A percentile compares a stretch with the other conserved stretches of the same genome.
Conservation (phyloP, 2,797 vertebrate species). For the Distichodus sexfasciatus region DNA sequence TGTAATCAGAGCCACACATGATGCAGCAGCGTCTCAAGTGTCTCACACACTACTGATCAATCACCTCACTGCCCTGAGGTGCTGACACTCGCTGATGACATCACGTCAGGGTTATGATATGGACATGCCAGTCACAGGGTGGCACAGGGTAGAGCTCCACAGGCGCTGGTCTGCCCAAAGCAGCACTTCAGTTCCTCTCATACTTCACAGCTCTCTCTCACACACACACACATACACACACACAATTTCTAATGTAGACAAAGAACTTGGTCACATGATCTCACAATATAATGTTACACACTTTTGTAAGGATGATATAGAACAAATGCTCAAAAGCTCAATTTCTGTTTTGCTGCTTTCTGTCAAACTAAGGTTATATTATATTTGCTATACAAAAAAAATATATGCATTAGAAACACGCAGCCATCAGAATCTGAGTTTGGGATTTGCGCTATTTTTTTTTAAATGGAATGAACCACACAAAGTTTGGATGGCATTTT, state of each 20-base stretch:
- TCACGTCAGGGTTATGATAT: slow-evolving; percentile 37
- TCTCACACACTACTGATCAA: background rate
- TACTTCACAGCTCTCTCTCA: slow-evolving; percentile 29
- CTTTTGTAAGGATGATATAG: too few species aligned
- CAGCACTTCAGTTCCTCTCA: slow-evolving; percentile 38
- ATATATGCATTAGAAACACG: too few species aligned
- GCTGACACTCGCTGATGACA: slow-evolving; percentile 21
- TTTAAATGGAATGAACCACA: too few species aligned
- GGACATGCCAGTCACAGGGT: slow-evolving; percentile 42
- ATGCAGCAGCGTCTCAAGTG: slow-evolving; percentile 2
- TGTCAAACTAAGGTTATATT: background rate
- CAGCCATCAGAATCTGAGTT: too few species aligned
- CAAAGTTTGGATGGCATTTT: too few species aligned
- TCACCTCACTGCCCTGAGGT: slow-evolving; percentile 6
- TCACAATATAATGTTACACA: too few species aligned
- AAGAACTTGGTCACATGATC: too few species aligned
- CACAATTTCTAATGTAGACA: too few species aligned
- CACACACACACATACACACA: slow-evolving; percentile 55
- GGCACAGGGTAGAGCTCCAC: slow-evolving; percentile 56
- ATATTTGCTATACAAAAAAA: background rate
- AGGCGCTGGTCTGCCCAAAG: slow-evolving; percentile 40
- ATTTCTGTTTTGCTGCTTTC: background rate
- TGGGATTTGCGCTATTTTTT: too few species aligned
- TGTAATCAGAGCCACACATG: background rate
- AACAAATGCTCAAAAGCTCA: too few species aligned